These are phyloP conservation scores for Smittia aterrima DNA, from an alignment of 2,888 invertebrate species.

Conservation along the genomic window DNA sequence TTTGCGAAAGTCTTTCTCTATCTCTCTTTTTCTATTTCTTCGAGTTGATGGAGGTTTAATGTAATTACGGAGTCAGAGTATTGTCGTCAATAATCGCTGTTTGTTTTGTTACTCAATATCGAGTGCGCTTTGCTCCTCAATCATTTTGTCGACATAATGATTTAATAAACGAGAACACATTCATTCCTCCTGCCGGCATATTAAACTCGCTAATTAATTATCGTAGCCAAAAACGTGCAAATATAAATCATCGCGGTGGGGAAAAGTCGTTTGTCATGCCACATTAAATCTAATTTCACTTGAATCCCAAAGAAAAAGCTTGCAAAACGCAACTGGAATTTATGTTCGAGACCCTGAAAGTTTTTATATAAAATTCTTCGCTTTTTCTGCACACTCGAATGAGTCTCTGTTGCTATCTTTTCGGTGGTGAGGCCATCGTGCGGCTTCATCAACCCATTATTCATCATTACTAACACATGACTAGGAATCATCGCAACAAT, in stretches of 20 bases:
- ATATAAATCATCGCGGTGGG: not conserved
- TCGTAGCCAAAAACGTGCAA: not conserved
- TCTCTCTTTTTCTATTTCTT: not conserved
- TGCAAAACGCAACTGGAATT: not conserved
- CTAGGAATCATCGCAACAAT: not conserved
- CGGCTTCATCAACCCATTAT: not conserved
- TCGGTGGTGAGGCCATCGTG: not conserved
- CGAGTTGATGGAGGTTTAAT: conserved; percentile 1
- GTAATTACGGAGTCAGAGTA: not conserved
- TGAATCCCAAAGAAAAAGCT: not conserved
- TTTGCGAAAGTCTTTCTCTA: not conserved
- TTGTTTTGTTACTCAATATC: not conserved
- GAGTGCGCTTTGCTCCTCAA: not conserved
- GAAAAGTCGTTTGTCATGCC: not conserved
- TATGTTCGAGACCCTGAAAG: not conserved
- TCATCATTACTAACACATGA: conserved; percentile 3
- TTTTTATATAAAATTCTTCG: not conserved
- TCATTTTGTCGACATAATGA: not conserved
- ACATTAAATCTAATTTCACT: not conserved
- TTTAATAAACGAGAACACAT: not conserved
- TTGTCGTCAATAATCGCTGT: not conserved
- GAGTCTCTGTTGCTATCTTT: not conserved
- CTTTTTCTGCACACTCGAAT: not conserved
- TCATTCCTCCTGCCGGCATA: not conserved
- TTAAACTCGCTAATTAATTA: not conserved